Percentiles rank a stretch among this genome's conserved stretches.
Evolutionary conservation across 2,797 vertebrate species (phyloP).

Genomic region (Urophycis tenuis): DNA sequence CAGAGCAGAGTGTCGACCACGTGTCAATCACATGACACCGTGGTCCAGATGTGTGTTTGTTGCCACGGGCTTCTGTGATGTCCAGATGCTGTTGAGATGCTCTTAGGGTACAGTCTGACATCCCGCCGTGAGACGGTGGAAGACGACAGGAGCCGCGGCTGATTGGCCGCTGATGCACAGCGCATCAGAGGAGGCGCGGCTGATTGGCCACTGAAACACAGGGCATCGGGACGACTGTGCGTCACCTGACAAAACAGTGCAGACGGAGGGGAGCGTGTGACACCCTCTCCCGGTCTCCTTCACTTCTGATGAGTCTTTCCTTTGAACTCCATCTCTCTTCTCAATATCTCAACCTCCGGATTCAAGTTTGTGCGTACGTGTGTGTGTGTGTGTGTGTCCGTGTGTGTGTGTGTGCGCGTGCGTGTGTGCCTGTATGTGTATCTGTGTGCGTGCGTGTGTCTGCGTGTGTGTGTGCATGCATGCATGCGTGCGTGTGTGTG

Average conservation of each 20-base stretch:
- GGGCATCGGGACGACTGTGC: too few relatives aligned
- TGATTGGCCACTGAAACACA: too few relatives aligned
- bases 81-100: too few relatives aligned
- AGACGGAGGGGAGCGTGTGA: constrained; percentile 10
- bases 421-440: too few relatives aligned
- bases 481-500: neutral
- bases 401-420: too few relatives aligned
- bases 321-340: neutral
- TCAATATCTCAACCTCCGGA: neutral
- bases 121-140: neutral
- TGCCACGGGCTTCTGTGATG: neutral
- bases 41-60: too few relatives aligned
- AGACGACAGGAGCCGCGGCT: neutral
- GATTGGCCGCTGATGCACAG: too few relatives aligned
- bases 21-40: too few relatives aligned
- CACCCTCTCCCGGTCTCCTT: neutral
- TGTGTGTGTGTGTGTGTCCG: too few relatives aligned
- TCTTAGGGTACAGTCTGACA: neutral
- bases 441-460: neutral
- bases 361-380: neutral
- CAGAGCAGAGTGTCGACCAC: too few relatives aligned
- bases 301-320: neutral
- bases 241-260: too few relatives aligned
- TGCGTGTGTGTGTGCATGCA: neutral
- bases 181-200: too few relatives aligned